Evolutionary conservation across 2,113 vertebrate species (phyloP), one percentile per base, ranked within the genome.

Genomic region (Nestor notabilis): DNA sequence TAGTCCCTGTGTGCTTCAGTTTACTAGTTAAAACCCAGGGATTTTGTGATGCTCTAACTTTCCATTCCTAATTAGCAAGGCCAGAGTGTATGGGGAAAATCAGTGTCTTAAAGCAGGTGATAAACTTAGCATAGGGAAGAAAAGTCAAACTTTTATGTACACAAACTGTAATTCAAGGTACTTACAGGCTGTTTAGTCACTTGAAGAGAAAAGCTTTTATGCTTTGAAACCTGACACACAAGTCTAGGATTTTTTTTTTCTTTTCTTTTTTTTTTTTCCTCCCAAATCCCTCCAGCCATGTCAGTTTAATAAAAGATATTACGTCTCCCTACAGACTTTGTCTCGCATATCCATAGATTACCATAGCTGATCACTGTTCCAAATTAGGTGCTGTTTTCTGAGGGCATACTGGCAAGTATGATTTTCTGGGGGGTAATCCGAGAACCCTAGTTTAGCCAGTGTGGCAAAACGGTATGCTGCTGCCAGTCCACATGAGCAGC

Each of bases 321-420:
- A 65, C 72, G 7, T 95, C 85, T 91, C 66, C 23, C 28, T 89
- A 41, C 79, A 58, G 61, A 77, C 80, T 92, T 89, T 78, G 68
- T 80, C 64, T 90, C 43, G 35, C 50, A 39, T 71, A 83, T 78
- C 60, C 65, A 46, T 87, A 83, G 64, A 89, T 96, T 91, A 88
- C 72, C 64, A 70, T 71, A 80, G 60, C 49, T 50, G 33, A 83
- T 89, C 20, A 8, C 72, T 86, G 74, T 82, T 94, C 90, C 69
- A 94, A 89, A 95, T 92, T 90, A 92, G 64, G 43, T 88, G 53
- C 52, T 87, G 21, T 92, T 92, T 96, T 96, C 72, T 97, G 65
- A 1, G n/a, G 76, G 60, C 60, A 76, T 77, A 24, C 60, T 92
- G 75, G 71, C 82, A 93, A 93, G 43, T 80, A 44, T 43, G 55